Evolutionary conservation across 2,113 vertebrate species (phyloP).

Genomic region (Pogonocichla stellata): DNA sequence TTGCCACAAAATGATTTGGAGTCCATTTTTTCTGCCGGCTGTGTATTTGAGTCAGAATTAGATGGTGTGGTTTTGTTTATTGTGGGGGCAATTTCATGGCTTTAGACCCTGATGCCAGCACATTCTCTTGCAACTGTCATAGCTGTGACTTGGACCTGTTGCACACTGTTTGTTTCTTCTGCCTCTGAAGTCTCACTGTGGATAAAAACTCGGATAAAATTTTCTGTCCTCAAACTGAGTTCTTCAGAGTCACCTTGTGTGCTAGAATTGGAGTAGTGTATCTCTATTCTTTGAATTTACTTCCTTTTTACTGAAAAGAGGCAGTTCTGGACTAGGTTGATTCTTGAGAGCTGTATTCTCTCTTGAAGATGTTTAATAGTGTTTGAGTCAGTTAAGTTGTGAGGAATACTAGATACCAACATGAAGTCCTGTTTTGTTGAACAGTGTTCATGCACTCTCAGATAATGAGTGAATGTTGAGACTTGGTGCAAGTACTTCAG

Average conservation of each 20-base stretch:
- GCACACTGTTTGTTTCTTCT: neutral
- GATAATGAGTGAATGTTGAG: conserved; percentile 35
- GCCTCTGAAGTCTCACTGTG: neutral
- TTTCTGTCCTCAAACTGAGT: neutral
- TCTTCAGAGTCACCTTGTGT: neutral
- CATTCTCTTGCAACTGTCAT: conserved; percentile 1
- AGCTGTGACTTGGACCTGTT: conserved; percentile 1
- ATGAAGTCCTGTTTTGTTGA: neutral
- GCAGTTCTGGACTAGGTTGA: neutral
- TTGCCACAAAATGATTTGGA: neutral
- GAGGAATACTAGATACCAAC: neutral
- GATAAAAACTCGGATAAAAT: neutral
- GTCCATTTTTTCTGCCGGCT: neutral
- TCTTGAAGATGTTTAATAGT: neutral
- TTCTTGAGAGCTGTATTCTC: neutral
- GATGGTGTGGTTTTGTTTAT: neutral
- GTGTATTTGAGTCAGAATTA: neutral
- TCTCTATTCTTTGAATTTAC: neutral
- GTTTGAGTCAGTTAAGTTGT: neutral
- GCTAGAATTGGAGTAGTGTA: neutral
- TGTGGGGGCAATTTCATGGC: neutral
- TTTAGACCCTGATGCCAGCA: neutral
- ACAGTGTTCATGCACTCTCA: neutral
- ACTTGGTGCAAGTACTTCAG: conserved; percentile 57
- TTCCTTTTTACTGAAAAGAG: neutral